phyloP scores from a whole-genome alignment of 2,113 vertebrate species.

The Hippopotamus amphibius region DNA sequence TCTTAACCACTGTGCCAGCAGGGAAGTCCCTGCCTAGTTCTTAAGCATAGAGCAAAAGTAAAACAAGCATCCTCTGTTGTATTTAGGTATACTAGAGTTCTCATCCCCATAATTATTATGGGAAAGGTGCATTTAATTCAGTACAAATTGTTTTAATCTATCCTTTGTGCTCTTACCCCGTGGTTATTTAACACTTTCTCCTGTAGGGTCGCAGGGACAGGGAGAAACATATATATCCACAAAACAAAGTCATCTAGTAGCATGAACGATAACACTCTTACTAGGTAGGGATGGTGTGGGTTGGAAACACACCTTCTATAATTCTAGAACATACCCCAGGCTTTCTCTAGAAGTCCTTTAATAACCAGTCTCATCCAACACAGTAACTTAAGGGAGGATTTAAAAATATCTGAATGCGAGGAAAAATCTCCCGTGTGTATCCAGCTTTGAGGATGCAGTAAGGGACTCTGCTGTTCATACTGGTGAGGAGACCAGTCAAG shows the following conservation, averaged over 20 bases:
- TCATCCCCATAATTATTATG: not conserved
- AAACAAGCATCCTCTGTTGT: not conserved
- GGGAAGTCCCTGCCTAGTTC: not conserved
- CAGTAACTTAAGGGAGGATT: not conserved
- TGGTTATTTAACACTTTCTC: not conserved
- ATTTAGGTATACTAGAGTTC: not conserved
- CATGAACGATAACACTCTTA: not conserved
- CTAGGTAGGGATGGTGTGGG: rapidly evolving
- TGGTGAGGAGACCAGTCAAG: not conserved
- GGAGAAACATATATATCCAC: not conserved
- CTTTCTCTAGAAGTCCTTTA: not conserved
- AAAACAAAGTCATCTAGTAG: not conserved
- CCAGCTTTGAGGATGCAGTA: not conserved
- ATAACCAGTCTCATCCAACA: not conserved
- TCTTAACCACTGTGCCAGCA: no score
- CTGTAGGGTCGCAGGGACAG: not conserved
- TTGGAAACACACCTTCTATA: not conserved
- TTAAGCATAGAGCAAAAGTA: not conserved
- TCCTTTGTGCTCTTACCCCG: not conserved
- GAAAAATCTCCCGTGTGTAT: not conserved
- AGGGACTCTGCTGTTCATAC: not conserved
- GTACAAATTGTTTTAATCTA: not conserved
- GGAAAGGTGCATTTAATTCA: not conserved
- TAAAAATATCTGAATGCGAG: not conserved
- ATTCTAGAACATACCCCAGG: not conserved